Evolutionary conservation across 2,888 invertebrate genomes (phyloP), one percentile per base, ranked within the genome.

Genomic region (Spodoptera exigua): DNA sequence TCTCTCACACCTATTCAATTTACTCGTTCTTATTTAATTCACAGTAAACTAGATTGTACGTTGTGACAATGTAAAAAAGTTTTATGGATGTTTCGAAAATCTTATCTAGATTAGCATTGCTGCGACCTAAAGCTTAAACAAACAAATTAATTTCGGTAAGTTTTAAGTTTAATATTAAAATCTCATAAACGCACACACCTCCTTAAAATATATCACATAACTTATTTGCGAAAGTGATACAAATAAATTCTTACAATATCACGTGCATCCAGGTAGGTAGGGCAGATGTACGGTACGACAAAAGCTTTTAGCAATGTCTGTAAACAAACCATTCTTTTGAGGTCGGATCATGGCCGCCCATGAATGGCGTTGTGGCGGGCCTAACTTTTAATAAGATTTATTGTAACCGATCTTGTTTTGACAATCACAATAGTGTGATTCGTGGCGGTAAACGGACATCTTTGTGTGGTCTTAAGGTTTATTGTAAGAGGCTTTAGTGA

Each of bases 331-430:
- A 86, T 91, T 90, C 85, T 88, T 87, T 84, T 81, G 82, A 86
- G 81, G 78, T 80, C 73, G 80, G 83, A 89, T 90, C 88, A 86
- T 86, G 86, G 79, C 80, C 69, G 78, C 63, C 70, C 61, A 83
- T 91, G 90, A 91, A 92, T 91, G 85, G 85, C 83, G 81, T 82
- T 87, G 88, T 86, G 91, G 88, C 87, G 84, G 85, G 79, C 73
- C 74, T 69, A 82, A 86, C 84, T 84, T 89, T 87, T 93, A 93
- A 93, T 93, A 93, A 93, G 93, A 93, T 94, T 94, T 94, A 94
- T 94, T 93, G 93, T 92, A 92, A 93, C 92, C 85, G 93, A 94
- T 94, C 93, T 87, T 94, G 93, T 94, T 94, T 91, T 94, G 93
- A 93, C 93, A 92, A 83, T 83, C 81, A 92, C 92, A 93, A 93